These are phyloP conservation scores for Cylas formicarius DNA, from an alignment of 1,140 invertebrate species.

Conservation along the genomic window DNA sequence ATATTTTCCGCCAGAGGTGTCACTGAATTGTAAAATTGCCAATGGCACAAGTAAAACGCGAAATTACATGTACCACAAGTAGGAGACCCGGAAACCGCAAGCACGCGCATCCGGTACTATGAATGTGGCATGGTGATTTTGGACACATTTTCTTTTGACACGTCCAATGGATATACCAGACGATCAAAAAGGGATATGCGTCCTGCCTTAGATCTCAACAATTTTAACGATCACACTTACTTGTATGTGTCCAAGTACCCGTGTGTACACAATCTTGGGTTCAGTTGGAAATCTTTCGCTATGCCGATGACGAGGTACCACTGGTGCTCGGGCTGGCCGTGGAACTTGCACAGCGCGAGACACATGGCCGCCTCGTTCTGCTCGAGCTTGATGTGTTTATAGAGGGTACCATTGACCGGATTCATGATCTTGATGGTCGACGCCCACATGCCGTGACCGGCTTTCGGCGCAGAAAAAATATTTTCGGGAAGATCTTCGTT, in stretches of 20 bases:
- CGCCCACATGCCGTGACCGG: slow-evolving; percentile 95
- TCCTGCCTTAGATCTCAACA: not conserved
- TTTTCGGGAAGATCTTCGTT: slow-evolving; percentile 91
- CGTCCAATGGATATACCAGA: not conserved
- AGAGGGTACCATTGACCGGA: slow-evolving; percentile 72
- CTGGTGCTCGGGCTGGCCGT: slow-evolving; percentile 56
- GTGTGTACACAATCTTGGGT: slow-evolving; percentile 70
- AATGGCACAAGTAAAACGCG: too few species aligned
- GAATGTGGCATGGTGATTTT: slow-evolving; percentile 5
- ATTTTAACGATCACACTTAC: too few species aligned
- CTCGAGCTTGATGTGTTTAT: slow-evolving; percentile 75
- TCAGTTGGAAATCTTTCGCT: slow-evolving; percentile 83
- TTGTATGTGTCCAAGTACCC: slow-evolving; percentile 86
- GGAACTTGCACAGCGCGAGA: slow-evolving; percentile 60
- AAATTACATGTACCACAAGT: slow-evolving; percentile 4
- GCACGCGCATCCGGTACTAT: slow-evolving; percentile 3
- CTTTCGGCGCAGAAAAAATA: slow-evolving; percentile 92
- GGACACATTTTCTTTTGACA: slow-evolving; percentile 9
- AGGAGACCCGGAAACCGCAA: not conserved
- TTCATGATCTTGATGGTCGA: slow-evolving; percentile 88
- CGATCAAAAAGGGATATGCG: slow-evolving; percentile 5
- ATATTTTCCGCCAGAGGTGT: too few species aligned
- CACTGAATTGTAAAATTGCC: too few species aligned
- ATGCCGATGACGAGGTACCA: slow-evolving; percentile 79
- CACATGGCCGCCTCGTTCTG: slow-evolving; percentile 93